A percentile compares a stretch with the other conserved stretches of the same genome.
These are phyloP conservation scores for Rhagoletis pomonella DNA, from an alignment of 1,140 invertebrate species.

Conservation along the genomic window DNA sequence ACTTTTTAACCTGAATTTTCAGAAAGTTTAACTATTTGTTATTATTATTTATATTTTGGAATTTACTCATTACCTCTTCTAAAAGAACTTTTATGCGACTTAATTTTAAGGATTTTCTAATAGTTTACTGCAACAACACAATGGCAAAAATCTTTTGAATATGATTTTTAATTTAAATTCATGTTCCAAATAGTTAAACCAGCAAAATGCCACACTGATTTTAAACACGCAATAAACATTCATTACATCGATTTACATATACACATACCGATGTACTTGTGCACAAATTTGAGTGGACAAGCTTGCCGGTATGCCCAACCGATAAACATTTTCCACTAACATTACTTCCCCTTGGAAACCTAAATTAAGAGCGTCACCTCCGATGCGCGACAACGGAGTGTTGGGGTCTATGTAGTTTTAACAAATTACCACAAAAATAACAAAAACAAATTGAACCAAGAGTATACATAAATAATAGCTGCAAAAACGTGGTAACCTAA, in stretches of 20 bases:
- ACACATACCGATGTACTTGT: no score
- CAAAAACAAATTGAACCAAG: neutral
- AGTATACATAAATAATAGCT: neutral
- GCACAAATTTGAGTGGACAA: no score
- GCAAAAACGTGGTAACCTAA: constrained; percentile 37
- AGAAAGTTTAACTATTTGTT: no score
- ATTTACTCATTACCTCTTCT: no score
- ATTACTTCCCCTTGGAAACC: neutral
- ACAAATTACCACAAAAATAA: constrained; percentile 27
- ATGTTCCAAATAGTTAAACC: constrained; percentile 10
- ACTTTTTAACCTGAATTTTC: no score
- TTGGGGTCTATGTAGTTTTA: neutral
- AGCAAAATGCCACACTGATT: neutral
- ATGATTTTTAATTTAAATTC: neutral
- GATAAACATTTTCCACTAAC: no score
- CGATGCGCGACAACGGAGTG: neutral
- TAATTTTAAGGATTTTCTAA: no score
- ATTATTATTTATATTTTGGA: no score
- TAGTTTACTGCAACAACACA: no score
- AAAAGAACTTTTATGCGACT: no score
- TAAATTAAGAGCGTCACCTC: neutral
- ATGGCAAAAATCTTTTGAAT: no score
- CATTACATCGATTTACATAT: neutral
- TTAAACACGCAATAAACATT: neutral
- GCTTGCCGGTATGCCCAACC: no score